Evolutionary conservation across 2,888 invertebrate genomes (phyloP), one percentile per base, ranked within the genome.

Genomic region (Carcina quercana): DNA sequence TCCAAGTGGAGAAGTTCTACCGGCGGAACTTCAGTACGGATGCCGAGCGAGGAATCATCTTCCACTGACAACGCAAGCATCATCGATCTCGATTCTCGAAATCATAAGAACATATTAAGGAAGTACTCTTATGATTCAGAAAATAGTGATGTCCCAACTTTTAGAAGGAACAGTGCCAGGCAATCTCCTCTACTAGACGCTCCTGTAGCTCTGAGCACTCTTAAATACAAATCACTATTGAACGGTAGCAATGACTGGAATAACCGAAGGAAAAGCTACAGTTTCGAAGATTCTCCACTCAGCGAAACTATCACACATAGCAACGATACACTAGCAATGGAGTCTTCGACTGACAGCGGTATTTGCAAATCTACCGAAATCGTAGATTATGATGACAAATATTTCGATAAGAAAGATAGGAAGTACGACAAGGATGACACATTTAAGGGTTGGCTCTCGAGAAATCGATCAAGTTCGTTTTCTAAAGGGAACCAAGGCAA

Each of bases 271-370:
- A 93, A 92, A 67, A 92, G 92, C 11, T 92, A 92, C 54, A 92
- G 92, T 35, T 93, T 93, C 53, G 83, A 83, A 63, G 78, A 80
- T 32, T 62, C 70, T 15, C 69, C 79, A 11, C 38, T 71, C 21
- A 64, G 66, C 39, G 73, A 74, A 54, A 62, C 50, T 24, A 62
- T 64, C 27, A 45, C 61, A 31, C 64, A 69, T 37, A 64, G 56
- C 37, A 86, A 82, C 47, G 83, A 79, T 35, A 85, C 82, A 42
- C 64, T 83, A 40, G 83, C 87, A 2, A 88, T 90, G 54, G 91
- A 91, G 59, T 90, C 91, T n/a, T 92, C 91, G 3, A 92, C 91
- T 2, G 92, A 92, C 49, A 92, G 92, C 52, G 92, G 92, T 0
- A 87, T 92, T 48, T 91, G 91, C 42, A 87, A 90, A 52, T 92